Evolutionary conservation across 2,797 vertebrate species (phyloP), one percentile per base, ranked within the genome.

Genomic region (Sparidentex hasta): DNA sequence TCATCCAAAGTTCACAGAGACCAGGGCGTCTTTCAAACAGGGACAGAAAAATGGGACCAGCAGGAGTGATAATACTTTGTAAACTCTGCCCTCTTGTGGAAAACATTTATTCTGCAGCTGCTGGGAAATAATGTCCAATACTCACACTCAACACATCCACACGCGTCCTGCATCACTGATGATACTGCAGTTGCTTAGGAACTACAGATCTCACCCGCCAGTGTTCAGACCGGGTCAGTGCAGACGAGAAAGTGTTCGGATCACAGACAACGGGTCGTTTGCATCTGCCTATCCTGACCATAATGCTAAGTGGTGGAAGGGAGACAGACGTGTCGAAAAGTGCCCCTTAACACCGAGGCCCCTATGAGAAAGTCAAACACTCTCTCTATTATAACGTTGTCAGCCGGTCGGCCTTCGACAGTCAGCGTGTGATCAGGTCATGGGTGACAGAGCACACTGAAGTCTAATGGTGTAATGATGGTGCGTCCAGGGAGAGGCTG

Each of bases 371-470:
- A 89, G 68, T 81, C 80, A 87, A 88, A 91, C 88, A 78, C 41
- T 33, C 33, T 48, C 67, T 44, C 55, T 71, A 6, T 71, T 57
- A 29, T 43, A n/a, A 65, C 64, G 6, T 3, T 5, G 73, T 78
- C 29, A 74, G 64, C 64, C 20, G 12, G 74, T 54, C 2, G 25
- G 67, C 67, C 73, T 41, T 59, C 63, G 76, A 38, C 71, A 77
- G 83, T 21, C 66, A 1, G 54, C 41, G 84, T 92, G 88, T 92
- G 91, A 93, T 93, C 92, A 86, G 56, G 91, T 90, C 93, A 87
- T 59, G 93, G 92, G 78, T 88, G 89, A 90, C 47, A 4, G 84
- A 85, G 80, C 90, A 20, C 88, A 76, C 58, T 85, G 67, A 83
- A 71, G 81, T 81, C 59, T 91, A 75, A 93, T 76, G 76, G 78